Evolutionary conservation across 2,888 invertebrate species (phyloP).

Genomic region (Ecliptopera silaceata): DNA sequence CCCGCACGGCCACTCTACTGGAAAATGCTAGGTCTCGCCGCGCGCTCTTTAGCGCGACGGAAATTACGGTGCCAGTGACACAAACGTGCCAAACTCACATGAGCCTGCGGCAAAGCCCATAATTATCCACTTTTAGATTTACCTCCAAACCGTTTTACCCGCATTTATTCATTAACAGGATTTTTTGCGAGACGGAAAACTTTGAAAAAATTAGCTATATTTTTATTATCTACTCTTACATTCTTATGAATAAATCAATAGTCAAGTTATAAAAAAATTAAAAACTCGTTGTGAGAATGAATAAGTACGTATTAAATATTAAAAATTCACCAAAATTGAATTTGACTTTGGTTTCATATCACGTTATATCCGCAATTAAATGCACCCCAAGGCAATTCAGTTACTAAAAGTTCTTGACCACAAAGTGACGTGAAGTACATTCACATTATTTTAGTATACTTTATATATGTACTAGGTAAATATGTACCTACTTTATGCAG

Average conservation of each 20-base stretch:
- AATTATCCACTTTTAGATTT: conserved; percentile 15
- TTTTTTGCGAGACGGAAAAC: conserved; percentile 14
- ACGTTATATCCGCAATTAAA: conserved; percentile 23
- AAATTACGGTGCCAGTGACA: conserved; percentile 43
- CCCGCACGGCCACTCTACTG: conserved; percentile 72
- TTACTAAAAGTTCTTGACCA: conserved; percentile 7
- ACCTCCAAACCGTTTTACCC: conserved; percentile 2
- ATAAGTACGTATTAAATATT: neutral
- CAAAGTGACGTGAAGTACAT: neutral
- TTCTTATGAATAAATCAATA: conserved; percentile 11
- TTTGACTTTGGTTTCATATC: conserved; percentile 20
- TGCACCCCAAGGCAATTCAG: conserved; percentile 20
- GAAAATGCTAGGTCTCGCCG: conserved; percentile 75
- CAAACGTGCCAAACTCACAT: conserved; percentile 13
- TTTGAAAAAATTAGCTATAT: neutral
- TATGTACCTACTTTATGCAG: too few relatives aligned
- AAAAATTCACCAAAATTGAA: conserved; percentile 1
- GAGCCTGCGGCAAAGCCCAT: conserved; percentile 3
- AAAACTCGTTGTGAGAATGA: conserved; percentile 2
- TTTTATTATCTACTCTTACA: neutral
- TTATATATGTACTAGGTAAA: too few relatives aligned
- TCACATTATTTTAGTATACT: too few relatives aligned
- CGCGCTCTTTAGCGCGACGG: conserved; percentile 50
- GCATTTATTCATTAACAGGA: conserved; percentile 7
- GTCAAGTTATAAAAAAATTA: neutral